Evolutionary conservation across 2,888 invertebrate genomes (phyloP).

Genomic region (Leptothorax acervorum): DNA sequence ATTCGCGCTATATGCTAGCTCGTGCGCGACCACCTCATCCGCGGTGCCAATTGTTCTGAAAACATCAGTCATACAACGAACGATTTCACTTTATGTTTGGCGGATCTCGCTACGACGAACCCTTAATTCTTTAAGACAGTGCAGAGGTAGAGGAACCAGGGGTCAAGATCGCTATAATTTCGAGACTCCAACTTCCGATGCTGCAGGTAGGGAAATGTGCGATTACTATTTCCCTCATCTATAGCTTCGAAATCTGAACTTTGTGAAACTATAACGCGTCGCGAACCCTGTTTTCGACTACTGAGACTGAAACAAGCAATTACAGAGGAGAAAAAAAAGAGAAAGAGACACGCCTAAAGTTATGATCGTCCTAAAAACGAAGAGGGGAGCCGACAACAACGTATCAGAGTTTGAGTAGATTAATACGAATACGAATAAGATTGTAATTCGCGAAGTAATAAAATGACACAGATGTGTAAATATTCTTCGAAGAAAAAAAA

Average conservation of each 20-base stretch:
- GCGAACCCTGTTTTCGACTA: slow-evolving; percentile 14
- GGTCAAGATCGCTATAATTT: slow-evolving; percentile 18
- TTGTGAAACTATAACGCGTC: background rate
- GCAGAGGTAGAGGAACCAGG: slow-evolving; percentile 19
- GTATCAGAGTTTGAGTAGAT: background rate
- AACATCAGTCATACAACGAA: slow-evolving; percentile 77
- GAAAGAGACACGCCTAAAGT: background rate
- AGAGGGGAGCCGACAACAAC: background rate
- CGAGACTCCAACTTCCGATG: slow-evolving; percentile 13
- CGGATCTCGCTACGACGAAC: slow-evolving; percentile 14
- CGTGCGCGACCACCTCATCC: slow-evolving; percentile 76
- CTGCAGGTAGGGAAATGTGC: background rate
- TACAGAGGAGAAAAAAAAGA: background rate
- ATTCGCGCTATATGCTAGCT: slow-evolving; percentile 76
- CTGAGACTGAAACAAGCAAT: slow-evolving; percentile 12
- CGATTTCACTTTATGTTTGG: slow-evolving; percentile 51
- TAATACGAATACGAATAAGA: slow-evolving; percentile 11
- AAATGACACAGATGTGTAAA: slow-evolving; percentile 3
- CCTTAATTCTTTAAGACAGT: slow-evolving; percentile 51
- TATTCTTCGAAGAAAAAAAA: background rate
- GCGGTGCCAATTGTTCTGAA: slow-evolving; percentile 80
- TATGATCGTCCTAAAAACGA: slow-evolving; percentile 6
- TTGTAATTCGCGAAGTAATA: slow-evolving; percentile 14
- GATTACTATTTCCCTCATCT: background rate
- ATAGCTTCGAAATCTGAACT: background rate